Conservation (phyloP, 2,888 invertebrate species). For the Mesochorus sp. region DNA sequence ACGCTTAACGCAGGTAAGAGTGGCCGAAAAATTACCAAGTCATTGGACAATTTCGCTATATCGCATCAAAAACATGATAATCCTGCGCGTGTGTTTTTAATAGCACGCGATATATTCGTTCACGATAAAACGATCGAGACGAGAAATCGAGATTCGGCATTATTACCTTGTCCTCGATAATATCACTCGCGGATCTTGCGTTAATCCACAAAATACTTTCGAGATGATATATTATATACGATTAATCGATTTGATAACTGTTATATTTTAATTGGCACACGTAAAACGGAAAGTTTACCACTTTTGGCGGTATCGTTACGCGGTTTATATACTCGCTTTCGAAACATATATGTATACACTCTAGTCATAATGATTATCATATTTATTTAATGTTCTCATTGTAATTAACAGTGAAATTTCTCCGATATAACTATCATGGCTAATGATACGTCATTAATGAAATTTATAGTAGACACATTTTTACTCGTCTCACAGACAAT, state of each 20-base stretch:
- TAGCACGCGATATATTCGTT: not conserved
- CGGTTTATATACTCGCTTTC: too few relatives aligned
- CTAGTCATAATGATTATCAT: not conserved
- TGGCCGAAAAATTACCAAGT: not conserved
- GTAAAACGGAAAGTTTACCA: conserved; percentile 19
- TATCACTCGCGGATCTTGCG: conserved; percentile 17
- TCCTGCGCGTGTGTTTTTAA: not conserved
- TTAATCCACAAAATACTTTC: conserved; percentile 39
- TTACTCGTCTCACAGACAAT: too few relatives aligned
- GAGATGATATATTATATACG: conserved; percentile 7
- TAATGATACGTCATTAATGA: too few relatives aligned
- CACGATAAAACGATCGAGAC: conserved; percentile 2
- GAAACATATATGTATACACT: not conserved
- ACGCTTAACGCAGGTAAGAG: not conserved
- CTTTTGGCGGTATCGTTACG: not conserved
- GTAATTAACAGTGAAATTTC: too few relatives aligned
- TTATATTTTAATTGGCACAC: not conserved
- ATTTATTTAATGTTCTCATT: not conserved
- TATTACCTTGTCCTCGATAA: conserved; percentile 40
- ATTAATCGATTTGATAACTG: conserved; percentile 26
- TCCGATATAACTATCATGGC: too few relatives aligned
- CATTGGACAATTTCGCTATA: not conserved
- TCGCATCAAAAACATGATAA: not conserved
- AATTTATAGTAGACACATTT: too few relatives aligned
- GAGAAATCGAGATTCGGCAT: conserved; percentile 32